A percentile compares a stretch with the other conserved stretches of the same genome.
These are phyloP conservation scores for Cariama cristata DNA, from an alignment of 2,113 vertebrate species.

Conservation along the genomic window DNA sequence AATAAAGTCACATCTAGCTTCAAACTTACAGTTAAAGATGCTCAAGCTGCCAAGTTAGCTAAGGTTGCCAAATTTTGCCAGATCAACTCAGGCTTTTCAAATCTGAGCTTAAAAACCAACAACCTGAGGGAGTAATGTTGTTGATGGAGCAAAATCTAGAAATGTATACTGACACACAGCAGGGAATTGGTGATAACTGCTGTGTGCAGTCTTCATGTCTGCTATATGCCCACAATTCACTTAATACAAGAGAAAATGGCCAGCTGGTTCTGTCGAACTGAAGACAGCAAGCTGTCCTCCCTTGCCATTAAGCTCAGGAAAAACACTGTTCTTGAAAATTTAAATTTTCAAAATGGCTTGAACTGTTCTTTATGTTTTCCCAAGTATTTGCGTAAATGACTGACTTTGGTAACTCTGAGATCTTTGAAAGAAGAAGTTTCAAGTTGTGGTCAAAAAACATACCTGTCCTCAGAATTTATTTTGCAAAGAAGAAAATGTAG, in stretches of 20 bases:
- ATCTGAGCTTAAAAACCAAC: background rate
- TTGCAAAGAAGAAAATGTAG: background rate
- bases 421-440: background rate
- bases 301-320: background rate
- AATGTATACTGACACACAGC: background rate
- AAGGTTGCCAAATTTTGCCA: background rate
- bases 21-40: background rate
- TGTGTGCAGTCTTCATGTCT: background rate
- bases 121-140: background rate
- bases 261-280: background rate
- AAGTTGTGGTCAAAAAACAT: background rate
- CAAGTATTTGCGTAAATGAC: background rate
- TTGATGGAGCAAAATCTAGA: background rate
- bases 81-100: background rate
- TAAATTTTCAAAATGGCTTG: background rate
- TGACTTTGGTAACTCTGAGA: background rate
- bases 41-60: background rate
- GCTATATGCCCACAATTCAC: background rate
- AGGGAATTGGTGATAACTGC: background rate
- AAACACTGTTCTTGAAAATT: background rate
- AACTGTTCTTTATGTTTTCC: background rate
- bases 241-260: background rate
- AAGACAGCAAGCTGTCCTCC: background rate
- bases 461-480: background rate
- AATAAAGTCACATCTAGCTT: background rate